Percentiles rank a stretch among this genome's conserved stretches.
Conservation (phyloP, 2,797 vertebrate genomes). For the Darevskia nairensis region DNA sequence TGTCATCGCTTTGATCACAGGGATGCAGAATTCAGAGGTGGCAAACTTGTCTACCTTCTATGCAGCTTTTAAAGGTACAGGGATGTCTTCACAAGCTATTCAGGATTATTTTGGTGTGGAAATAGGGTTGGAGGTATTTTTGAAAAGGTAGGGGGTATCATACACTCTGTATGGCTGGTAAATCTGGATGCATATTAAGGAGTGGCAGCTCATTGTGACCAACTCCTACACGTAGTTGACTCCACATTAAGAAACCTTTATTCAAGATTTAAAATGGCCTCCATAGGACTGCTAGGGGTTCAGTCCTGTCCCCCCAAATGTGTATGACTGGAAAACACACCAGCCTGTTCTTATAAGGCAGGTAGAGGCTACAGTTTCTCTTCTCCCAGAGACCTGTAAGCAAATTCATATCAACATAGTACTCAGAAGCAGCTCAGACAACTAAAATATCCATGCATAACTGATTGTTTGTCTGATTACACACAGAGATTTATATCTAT, state of each 20-base stretch:
- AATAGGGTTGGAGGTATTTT: background rate
- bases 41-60: too few relatives aligned
- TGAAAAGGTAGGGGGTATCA: background rate
- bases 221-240: background rate
- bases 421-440: background rate
- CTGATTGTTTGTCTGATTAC: background rate
- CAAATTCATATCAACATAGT: background rate
- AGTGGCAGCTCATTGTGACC: background rate
- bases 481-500: conserved; percentile 56
- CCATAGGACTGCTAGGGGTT: background rate
- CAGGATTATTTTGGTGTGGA: background rate
- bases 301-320: background rate
- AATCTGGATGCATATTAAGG: background rate
- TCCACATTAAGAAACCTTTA: background rate
- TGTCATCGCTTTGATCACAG: too few relatives aligned
- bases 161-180: background rate
- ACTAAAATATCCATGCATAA: background rate
- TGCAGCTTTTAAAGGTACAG: too few relatives aligned
- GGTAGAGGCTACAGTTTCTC: background rate
- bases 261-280: background rate
- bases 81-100: background rate
- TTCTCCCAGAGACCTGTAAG: background rate
- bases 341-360: background rate
- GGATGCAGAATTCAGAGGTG: too few relatives aligned
- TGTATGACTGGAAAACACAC: background rate